Base-by-base conservation (phyloP, 2,888 invertebrate species). In the Tiliacea aurago region DNA sequence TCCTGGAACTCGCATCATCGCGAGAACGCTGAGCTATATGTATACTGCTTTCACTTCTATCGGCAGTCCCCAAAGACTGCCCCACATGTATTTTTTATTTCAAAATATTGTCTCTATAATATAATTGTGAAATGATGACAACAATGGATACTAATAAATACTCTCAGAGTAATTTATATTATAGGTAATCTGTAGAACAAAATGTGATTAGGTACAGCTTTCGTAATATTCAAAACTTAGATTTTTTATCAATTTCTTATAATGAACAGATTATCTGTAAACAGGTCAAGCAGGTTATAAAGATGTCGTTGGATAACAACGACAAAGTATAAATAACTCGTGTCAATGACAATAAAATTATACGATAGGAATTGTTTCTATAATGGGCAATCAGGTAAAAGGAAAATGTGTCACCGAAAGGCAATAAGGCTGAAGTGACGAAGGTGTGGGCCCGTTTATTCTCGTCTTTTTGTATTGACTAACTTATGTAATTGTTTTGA, bases 301-400 rank as follows among this genome's bases (percentile, higher is more conserved):
- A 69, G 47, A 56, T 55, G 20, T 49, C 41, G 20, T 15, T 41
- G 20, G 2, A 4, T 53, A 47, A 68, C 33, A 20, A 41, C 41
- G 47, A 37, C 2, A 23, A 18, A 33, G 2, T 56, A 56, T 59
- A 64, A 76, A 80, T 71, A 67, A 63, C 41, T 33, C 13, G 33
- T 80, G 71, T 70, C 43, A 55, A 51, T 76, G 45, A 47, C 58
- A 80, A 62, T 81, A 67, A 65, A 62, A 80, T 69, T 76, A 69
- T 72, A 62, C 28, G 43, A 68, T 64, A 33, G 41, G 49, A 51
- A 74, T 58, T 76, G 70, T 81, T 75, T 80, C 77, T 76, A 73
- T 75, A 75, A 72, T 68, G 62, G 78, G 69, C 66, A 83, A 85
- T 83, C 66, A 71, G 70, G 72, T 75, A 80, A 78, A 78, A 80